A percentile compares a stretch with the other conserved stretches of the same genome.
Conservation (phyloP, 2,888 invertebrate genomes). For the Ichneumoninae sp. region DNA sequence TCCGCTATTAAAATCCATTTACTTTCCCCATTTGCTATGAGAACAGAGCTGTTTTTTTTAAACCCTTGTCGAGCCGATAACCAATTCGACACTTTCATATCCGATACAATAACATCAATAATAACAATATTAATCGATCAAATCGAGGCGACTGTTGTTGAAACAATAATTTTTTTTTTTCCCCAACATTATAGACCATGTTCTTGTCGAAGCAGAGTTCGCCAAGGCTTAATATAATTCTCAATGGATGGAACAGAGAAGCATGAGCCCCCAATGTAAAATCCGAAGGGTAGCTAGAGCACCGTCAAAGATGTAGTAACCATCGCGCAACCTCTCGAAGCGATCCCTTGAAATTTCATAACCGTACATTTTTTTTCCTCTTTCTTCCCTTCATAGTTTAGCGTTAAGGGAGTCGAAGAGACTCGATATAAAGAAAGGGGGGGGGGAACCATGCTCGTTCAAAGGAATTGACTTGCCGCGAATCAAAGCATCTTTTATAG, state of each 20-base stretch:
- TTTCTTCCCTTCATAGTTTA: slow-evolving; percentile 16
- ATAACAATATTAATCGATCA: neutral
- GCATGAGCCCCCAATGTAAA: neutral
- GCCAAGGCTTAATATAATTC: neutral
- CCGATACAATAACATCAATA: neutral
- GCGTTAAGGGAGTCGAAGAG: slow-evolving; percentile 27
- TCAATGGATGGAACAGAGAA: neutral
- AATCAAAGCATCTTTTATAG: slow-evolving; percentile 13
- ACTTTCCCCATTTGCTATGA: neutral
- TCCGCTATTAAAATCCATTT: neutral
- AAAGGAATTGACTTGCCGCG: slow-evolving; percentile 42
- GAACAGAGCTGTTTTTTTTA: slow-evolving; percentile 4
- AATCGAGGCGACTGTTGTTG: neutral
- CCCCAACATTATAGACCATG: neutral
- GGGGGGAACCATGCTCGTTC: slow-evolving; percentile 14
- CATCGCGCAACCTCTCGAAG: slow-evolving; percentile 40
- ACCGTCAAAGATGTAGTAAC: slow-evolving; percentile 5
- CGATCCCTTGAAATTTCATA: slow-evolving; percentile 41
- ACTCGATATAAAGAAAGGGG: slow-evolving; percentile 40
- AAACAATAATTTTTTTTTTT: neutral
- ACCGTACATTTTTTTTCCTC: slow-evolving; percentile 30
- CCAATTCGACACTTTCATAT: neutral
- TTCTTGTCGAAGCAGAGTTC: neutral
- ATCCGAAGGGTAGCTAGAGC: neutral
- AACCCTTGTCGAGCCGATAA: neutral